These are phyloP conservation scores for Dicentrarchus labrax DNA, from an alignment of 2,113 vertebrate genomes.

Conservation along the genomic window DNA sequence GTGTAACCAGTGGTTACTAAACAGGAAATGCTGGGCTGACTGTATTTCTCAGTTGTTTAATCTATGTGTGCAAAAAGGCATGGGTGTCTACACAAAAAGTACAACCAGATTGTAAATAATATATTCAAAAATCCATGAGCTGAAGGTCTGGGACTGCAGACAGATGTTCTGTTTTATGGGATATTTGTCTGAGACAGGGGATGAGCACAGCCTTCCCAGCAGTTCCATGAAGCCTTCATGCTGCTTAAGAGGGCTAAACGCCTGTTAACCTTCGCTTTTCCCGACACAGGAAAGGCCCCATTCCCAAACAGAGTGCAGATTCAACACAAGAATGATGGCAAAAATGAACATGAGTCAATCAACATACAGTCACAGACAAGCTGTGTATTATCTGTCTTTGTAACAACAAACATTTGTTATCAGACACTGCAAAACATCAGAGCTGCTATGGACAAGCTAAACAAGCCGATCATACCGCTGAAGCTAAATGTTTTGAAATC, in stretches of 20 bases:
- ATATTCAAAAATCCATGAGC: constrained; percentile 19
- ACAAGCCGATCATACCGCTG: constrained; percentile 51
- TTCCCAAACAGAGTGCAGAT: constrained; percentile 47
- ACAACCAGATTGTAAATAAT: neutral
- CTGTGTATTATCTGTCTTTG: constrained; percentile 24
- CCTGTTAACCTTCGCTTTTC: constrained; percentile 72
- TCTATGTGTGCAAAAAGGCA: neutral
- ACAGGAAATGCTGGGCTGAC: constrained; percentile 38
- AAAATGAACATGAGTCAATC: constrained; percentile 29
- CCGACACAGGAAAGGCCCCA: constrained; percentile 45
- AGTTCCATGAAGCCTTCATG: constrained; percentile 60
- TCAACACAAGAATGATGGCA: constrained; percentile 19
- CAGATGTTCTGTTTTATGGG: constrained; percentile 69
- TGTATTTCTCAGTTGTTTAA: constrained; percentile 5
- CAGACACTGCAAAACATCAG: constrained; percentile 36
- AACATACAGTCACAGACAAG: neutral
- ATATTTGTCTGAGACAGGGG: constrained; percentile 55
- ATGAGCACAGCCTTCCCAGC: constrained; percentile 48
- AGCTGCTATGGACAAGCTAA: constrained; percentile 11
- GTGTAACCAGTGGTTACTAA: constrained; percentile 39
- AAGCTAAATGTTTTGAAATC: constrained; percentile 65
- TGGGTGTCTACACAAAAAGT: neutral
- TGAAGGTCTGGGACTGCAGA: constrained; percentile 29
- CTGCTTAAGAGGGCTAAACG: constrained; percentile 47
- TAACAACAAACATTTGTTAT: constrained; percentile 30